phyloP scores from a whole-genome alignment of 2,888 invertebrate species.

The Cremastinae sp. region DNA sequence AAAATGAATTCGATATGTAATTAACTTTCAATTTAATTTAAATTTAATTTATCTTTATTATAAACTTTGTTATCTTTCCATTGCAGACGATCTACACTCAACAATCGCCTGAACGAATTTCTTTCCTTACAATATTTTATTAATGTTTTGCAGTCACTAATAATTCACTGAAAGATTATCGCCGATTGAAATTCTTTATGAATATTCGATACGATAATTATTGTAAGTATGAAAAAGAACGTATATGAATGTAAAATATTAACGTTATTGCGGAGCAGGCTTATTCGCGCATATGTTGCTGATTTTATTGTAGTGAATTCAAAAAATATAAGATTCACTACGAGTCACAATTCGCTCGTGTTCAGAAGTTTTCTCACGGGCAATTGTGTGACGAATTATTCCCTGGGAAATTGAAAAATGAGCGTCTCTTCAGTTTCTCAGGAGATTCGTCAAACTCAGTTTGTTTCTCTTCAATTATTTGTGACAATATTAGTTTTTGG shows the following conservation, averaged over 20 bases:
- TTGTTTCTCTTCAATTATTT: background rate
- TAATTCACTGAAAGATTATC: conserved; percentile 31
- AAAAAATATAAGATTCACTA: conserved; percentile 10
- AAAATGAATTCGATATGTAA: too few species aligned
- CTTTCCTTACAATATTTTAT: background rate
- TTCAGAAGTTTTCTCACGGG: conserved; percentile 23
- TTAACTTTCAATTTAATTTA: too few species aligned
- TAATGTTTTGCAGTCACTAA: conserved; percentile 12
- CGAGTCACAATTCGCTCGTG: too few species aligned
- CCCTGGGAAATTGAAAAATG: conserved; percentile 6
- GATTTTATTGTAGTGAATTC: background rate
- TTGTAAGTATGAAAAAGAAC: too few species aligned
- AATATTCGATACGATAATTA: background rate
- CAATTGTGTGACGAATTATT: conserved; percentile 18
- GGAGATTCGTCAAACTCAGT: conserved; percentile 7
- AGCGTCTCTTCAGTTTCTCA: conserved; percentile 1
- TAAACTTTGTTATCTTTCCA: too few species aligned
- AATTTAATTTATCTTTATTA: too few species aligned
- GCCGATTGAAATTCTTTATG: background rate
- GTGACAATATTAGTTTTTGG: background rate
- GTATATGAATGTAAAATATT: background rate
- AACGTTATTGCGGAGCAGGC: too few species aligned
- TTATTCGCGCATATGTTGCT: background rate
- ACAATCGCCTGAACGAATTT: too few species aligned
- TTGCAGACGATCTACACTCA: too few species aligned